Conservation (phyloP, 2,797 vertebrate genomes). For the Diplodus puntazzo region DNA sequence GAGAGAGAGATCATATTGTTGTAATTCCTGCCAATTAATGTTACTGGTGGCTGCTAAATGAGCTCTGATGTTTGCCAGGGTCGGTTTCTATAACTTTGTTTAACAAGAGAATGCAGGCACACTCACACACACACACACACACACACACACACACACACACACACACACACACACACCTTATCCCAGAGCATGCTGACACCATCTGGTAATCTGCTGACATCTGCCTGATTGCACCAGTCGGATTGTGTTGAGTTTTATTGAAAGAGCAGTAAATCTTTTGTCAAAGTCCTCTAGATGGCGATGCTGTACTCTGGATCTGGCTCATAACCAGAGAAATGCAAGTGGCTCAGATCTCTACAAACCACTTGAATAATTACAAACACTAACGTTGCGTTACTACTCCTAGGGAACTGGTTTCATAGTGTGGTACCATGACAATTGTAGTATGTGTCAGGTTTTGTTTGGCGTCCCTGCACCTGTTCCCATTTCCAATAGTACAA, state of each 20-base stretch:
- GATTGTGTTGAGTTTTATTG: conserved; percentile 35
- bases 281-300: conserved; percentile 63
- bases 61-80: conserved; percentile 68
- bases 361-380: background rate
- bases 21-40: conserved; percentile 73
- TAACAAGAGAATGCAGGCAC: conserved; percentile 54
- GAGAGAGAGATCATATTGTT: conserved; percentile 61
- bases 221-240: conserved; percentile 14
- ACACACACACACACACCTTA: conserved; percentile 17
- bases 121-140: conserved; percentile 15
- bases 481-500: too few species aligned
- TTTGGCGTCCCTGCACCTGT: background rate
- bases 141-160: conserved; percentile 12
- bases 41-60: conserved; percentile 68
- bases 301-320: conserved; percentile 33
- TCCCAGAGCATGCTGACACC: conserved; percentile 28
- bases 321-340: background rate
- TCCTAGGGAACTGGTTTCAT: background rate
- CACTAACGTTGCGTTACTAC: background rate
- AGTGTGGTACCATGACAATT: background rate
- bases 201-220: conserved; percentile 55
- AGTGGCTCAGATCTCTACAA: background rate
- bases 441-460: background rate
- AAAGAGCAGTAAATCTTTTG: conserved; percentile 5
- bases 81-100: conserved; percentile 50